Conservation (phyloP, 2,888 invertebrate species). For the Merodon equestris region DNA sequence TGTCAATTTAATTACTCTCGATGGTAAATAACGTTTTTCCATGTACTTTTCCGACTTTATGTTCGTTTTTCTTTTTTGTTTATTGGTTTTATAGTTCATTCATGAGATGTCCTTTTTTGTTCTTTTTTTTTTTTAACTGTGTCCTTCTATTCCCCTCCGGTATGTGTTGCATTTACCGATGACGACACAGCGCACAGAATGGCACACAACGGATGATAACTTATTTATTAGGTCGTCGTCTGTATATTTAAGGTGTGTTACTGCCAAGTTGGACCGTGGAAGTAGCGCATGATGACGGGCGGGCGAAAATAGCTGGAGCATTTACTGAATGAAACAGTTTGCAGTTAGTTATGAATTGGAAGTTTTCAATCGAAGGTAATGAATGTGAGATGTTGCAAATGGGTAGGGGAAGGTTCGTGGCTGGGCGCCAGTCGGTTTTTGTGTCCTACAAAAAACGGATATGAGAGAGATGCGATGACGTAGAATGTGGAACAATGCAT, state of each 20-base stretch:
- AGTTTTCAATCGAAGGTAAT: constrained; percentile 26
- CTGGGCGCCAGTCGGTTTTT: constrained; percentile 2
- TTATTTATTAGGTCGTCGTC: background rate
- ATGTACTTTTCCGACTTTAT: constrained; percentile 11
- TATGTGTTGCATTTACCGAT: constrained; percentile 10
- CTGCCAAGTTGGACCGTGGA: background rate
- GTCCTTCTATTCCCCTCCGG: too few relatives aligned
- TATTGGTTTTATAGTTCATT: constrained; percentile 5
- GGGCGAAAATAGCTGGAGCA: constrained; percentile 1
- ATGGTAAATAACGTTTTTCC: constrained; percentile 11
- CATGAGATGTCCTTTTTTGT: constrained; percentile 1
- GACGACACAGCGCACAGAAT: background rate
- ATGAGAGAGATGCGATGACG: too few relatives aligned
- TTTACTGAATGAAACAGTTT: constrained; percentile 54
- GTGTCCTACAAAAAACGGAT: too few relatives aligned
- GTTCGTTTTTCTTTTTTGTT: background rate
- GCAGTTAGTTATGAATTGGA: constrained; percentile 46
- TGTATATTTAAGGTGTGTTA: constrained; percentile 43
- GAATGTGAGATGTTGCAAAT: constrained; percentile 13
- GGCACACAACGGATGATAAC: background rate
- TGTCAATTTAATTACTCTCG: constrained; percentile 41
- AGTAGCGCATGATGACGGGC: background rate
- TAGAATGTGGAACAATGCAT: too few relatives aligned
- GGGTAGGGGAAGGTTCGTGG: background rate
- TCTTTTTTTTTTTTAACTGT: too few relatives aligned